phyloP scores from a whole-genome alignment of 2,113 vertebrate species.

The human (Homo sapiens) region GRCh38 chr7:102136001-102136500 shows the following conservation, averaged over 20 bases:
- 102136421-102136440: too few species aligned
- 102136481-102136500: too few species aligned
- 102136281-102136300: background rate
- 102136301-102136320: background rate
- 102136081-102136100: background rate
- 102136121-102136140: background rate
- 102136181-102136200: background rate
- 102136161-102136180: background rate
- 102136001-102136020: background rate
- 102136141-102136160: background rate
- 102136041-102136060: background rate
- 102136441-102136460: too few species aligned
- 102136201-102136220: background rate
- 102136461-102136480: too few species aligned
- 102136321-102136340: background rate
- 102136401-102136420: too few species aligned
- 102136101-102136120: background rate
- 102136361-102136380: background rate
- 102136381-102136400: slow-evolving; percentile 41
- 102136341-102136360: background rate
- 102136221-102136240: background rate
- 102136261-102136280: background rate
- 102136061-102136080: background rate
- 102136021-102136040: slow-evolving; percentile 18
- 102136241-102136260: background rate